Conservation (phyloP, 2,888 invertebrate species). For the Latrodectus hesperus region DNA sequence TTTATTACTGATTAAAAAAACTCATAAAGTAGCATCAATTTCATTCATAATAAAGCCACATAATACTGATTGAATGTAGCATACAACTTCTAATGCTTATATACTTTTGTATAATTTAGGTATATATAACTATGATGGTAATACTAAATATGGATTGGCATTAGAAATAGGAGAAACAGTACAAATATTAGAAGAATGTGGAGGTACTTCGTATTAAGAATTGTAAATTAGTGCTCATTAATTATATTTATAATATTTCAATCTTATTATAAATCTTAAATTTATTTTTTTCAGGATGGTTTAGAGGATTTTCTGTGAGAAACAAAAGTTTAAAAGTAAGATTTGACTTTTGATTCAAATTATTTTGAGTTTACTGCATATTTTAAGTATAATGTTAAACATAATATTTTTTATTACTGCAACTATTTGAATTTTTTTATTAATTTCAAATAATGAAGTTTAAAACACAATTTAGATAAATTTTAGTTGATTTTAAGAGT, state of each 20-base stretch:
- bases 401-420: no score
- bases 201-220: slow-evolving; percentile 77
- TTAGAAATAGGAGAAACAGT: slow-evolving; percentile 94
- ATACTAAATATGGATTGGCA: slow-evolving; percentile 75
- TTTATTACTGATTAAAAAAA: no score
- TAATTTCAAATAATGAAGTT: no score
- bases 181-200: slow-evolving; percentile 92
- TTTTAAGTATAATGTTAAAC: background rate
- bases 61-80: background rate
- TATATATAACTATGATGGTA: slow-evolving; percentile 92
- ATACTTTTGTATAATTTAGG: slow-evolving; percentile 80
- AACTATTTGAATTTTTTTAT: no score
- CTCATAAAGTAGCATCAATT: background rate
- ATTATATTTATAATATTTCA: no score
- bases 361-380: background rate
- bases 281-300: slow-evolving; percentile 81
- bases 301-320: slow-evolving; percentile 88
- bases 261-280: no score
- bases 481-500: no score
- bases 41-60: background rate
- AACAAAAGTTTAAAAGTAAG: slow-evolving; percentile 80
- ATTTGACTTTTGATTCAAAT: background rate
- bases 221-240: no score
- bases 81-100: background rate
- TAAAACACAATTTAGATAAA: no score